Conservation (phyloP, 2,888 invertebrate genomes). For the Hemaris fuciformis region DNA sequence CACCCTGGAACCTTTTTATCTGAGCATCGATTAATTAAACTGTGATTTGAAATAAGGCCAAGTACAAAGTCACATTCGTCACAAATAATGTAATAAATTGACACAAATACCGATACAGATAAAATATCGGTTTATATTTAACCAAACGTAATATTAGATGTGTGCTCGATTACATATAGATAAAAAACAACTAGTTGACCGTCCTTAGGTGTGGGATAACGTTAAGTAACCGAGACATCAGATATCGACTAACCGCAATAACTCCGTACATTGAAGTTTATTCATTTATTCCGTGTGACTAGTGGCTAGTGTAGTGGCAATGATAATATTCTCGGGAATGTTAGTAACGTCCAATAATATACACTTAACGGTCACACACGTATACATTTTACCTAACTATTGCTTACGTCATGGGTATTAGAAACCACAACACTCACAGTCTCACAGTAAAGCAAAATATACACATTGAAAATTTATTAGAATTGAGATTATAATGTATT, state of each 20-base stretch:
- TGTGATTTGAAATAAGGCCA: not conserved
- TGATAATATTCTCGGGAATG: not conserved
- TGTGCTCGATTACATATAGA: not conserved
- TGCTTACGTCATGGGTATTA: too few relatives aligned
- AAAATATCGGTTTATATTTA: not conserved
- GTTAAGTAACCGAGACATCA: not conserved
- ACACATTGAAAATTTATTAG: too few relatives aligned
- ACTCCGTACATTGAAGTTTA: not conserved
- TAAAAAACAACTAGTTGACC: not conserved
- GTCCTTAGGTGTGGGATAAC: slow-evolving; percentile 8
- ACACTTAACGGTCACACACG: too few relatives aligned
- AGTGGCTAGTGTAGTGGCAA: not conserved
- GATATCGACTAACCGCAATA: not conserved
- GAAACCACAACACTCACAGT: too few relatives aligned
- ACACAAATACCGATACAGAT: not conserved
- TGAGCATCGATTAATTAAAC: not conserved
- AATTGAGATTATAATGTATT: too few relatives aligned
- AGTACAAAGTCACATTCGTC: not conserved
- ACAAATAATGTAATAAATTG: not conserved
- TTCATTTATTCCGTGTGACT: not conserved
- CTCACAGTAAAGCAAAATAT: too few relatives aligned
- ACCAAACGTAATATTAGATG: not conserved
- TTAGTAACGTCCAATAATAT: not conserved
- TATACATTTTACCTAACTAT: too few relatives aligned
- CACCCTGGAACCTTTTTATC: not conserved